A percentile compares a stretch with the other conserved stretches of the same genome.
These are phyloP conservation scores for Xestia ashworthii DNA, from an alignment of 2,888 invertebrate species.

Conservation along the genomic window DNA sequence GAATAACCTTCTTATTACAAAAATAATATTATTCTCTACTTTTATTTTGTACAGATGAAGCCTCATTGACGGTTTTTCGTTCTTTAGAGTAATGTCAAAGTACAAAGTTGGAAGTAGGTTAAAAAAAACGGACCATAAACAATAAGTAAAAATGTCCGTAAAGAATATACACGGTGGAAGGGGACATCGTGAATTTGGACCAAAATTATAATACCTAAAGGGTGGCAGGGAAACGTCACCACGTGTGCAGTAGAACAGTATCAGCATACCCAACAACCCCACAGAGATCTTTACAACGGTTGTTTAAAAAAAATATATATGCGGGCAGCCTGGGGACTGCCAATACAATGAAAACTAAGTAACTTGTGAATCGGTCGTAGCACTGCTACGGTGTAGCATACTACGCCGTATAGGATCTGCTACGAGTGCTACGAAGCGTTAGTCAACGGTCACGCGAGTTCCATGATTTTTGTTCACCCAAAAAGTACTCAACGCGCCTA, in stretches of 20 bases:
- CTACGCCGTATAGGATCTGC: too few species aligned
- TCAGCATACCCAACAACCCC: neutral
- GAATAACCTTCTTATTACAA: constrained; percentile 74
- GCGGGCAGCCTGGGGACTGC: too few species aligned
- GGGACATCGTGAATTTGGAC: neutral
- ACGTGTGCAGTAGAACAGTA: neutral
- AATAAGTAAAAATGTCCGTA: neutral
- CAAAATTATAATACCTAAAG: neutral
- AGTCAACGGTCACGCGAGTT: too few species aligned
- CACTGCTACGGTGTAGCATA: too few species aligned
- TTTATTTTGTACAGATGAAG: constrained; percentile 77
- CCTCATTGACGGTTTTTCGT: constrained; percentile 62
- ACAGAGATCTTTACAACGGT: too few species aligned
- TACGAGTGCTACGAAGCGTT: too few species aligned
- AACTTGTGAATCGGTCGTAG: too few species aligned
- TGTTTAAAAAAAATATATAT: too few species aligned
- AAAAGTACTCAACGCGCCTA: too few species aligned
- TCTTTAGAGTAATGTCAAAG: constrained; percentile 9
- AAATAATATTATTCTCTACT: constrained; percentile 75
- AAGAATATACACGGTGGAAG: neutral
- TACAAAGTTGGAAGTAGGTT: constrained; percentile 2
- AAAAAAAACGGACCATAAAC: neutral
- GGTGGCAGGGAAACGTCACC: neutral
- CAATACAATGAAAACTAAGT: too few species aligned
- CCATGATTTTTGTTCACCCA: too few species aligned